A percentile compares a stretch with the other conserved stretches of the same genome.
Conservation (phyloP, 2,113 vertebrate species). For the Ardeotis arabs region DNA sequence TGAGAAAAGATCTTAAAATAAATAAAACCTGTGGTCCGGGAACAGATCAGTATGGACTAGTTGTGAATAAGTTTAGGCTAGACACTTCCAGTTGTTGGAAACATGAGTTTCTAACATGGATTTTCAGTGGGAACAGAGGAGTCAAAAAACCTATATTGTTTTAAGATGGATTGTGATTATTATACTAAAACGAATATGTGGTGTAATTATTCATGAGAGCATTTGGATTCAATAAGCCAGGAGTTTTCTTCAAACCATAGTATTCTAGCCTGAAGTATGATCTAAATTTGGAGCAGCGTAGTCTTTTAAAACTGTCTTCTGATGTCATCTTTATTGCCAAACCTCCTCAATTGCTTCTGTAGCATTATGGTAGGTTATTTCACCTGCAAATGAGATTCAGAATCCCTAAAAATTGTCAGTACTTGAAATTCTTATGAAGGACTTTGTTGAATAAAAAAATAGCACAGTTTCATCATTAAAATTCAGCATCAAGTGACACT, state of each 20-base stretch:
- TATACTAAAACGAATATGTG: neutral
- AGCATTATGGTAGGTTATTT: constrained; percentile 6
- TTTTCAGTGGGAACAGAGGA: neutral
- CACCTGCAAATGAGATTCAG: constrained; percentile 35
- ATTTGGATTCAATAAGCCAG: neutral
- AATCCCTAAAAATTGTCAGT: neutral
- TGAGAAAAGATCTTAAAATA: neutral
- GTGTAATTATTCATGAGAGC: neutral
- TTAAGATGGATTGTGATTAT: neutral
- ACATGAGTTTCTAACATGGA: neutral
- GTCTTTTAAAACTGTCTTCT: neutral
- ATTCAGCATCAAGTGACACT: constrained; percentile 66
- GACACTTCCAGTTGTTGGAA: neutral
- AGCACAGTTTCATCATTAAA: constrained; percentile 48
- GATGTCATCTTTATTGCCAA: neutral
- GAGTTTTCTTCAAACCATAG: neutral
- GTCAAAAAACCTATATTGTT: neutral
- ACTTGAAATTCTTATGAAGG: constrained; percentile 34
- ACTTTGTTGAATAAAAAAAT: constrained; percentile 46
- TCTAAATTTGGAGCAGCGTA: neutral
- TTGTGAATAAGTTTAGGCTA: neutral
- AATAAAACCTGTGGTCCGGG: neutral
- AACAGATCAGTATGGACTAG: neutral
- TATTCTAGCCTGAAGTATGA: neutral
- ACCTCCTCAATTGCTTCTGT: neutral